Evolutionary conservation across 2,888 invertebrate species (phyloP), one percentile per base, ranked within the genome.

Genomic region (Eupithecia subumbrata): DNA sequence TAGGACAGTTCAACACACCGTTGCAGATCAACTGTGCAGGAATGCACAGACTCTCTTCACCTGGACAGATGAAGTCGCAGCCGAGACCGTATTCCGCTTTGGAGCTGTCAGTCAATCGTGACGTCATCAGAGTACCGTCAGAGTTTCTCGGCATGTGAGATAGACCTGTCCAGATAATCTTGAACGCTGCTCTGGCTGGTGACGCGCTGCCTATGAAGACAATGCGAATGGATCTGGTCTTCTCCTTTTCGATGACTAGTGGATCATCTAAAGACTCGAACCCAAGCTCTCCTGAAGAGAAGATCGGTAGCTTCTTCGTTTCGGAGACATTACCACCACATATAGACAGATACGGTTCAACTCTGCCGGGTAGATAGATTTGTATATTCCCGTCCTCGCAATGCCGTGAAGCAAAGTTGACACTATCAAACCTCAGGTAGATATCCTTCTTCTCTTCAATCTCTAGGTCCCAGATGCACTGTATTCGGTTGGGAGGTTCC

Each of bases 1-100:
- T 97, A 0, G 98, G 98, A 89, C 98, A 98, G 89, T 98, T 98
- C 22, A 97, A 96, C 4, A 98, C 96, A 7, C 98, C 98, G 87
- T 98, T 98, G 90, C 98, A 98, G 2, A 98, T 96, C 37, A 98
- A 93, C 84, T 97, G 96, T 30, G 96, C 96, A 8, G 98, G 98
- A 86, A 98, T 98, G 88, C 98, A 98, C 30, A 97, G 95, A 11
- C 97, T 97, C 76, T 97, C 96, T 82, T 97, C 97, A 4, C 98
- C 98, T 0, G 98, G 98, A 90, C 98, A 98, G 76, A 97, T 96
- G 85, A 98, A 98, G 83, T 97, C 98, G 88, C 98, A 98, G 37
- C 96, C 96, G 64, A 93, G 92, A 30, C 88, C 89, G 0, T 92
- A 89, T 71, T 93, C 94, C 74, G 91, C 90, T 9, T 87, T 86